A percentile compares a stretch with the other conserved stretches of the same genome.
Evolutionary conservation across 2,797 vertebrate genomes (phyloP).

Genomic region (Ctenopoma multispine): DNA sequence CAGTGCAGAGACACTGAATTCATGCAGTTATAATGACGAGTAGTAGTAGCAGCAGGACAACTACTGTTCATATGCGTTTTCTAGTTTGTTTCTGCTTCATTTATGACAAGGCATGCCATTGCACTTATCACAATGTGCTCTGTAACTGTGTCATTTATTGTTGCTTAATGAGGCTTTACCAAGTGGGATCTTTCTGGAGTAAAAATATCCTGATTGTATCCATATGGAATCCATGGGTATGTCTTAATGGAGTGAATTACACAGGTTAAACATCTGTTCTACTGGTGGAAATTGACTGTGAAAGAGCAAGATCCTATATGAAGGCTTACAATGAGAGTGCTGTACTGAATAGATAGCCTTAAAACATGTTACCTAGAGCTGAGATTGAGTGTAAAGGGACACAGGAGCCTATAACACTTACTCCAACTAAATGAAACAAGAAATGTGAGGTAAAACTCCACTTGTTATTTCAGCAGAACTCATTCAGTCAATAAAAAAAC

Average conservation of each 20-base stretch:
- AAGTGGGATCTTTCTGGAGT: slow-evolving; percentile 37
- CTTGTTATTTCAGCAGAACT: slow-evolving; percentile 38
- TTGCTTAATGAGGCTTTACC: slow-evolving; percentile 48
- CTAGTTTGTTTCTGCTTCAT: slow-evolving; percentile 2
- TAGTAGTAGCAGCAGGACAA: not conserved
- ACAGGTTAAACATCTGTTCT: slow-evolving; percentile 41
- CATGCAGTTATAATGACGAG: slow-evolving; percentile 7
- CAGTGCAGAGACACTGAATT: not conserved
- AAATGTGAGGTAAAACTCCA: not conserved
- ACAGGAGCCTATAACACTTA: slow-evolving; percentile 19
- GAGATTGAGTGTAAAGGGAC: slow-evolving; percentile 23
- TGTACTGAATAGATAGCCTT: not conserved
- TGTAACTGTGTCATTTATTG: slow-evolving; percentile 40
- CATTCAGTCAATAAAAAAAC: no score
- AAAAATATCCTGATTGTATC: slow-evolving; percentile 67
- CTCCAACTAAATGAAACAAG: not conserved
- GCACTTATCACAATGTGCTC: slow-evolving; percentile 1
- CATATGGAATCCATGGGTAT: slow-evolving; percentile 57
- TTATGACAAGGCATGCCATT: slow-evolving; percentile 5
- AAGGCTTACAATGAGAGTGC: slow-evolving; percentile 31
- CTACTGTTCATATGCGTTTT: not conserved
- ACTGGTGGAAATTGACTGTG: slow-evolving; percentile 40
- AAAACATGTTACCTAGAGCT: slow-evolving; percentile 22
- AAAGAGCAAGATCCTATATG: slow-evolving; percentile 26
- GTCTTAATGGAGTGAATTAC: slow-evolving; percentile 46